phyloP scores from a whole-genome alignment of 2,113 vertebrate species.

The Pan paniscus region DNA sequence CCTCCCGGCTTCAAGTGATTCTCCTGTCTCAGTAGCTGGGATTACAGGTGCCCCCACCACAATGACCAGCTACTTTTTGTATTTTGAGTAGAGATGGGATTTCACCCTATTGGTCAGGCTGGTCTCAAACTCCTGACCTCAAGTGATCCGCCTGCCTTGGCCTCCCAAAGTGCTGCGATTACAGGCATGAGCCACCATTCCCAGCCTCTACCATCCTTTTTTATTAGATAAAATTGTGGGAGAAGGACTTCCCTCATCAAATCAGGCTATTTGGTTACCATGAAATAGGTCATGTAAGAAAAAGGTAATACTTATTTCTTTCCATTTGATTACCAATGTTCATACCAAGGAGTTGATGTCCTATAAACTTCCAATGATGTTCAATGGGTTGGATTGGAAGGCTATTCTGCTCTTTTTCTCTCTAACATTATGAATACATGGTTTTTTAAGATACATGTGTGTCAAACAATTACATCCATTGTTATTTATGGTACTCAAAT shows the following conservation, averaged over 20 bases:
- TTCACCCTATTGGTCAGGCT: no score
- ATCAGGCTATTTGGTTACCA: not conserved
- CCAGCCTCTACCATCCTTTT: not conserved
- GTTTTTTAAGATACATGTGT: not conserved
- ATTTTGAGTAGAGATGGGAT: no score
- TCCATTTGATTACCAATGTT: not conserved
- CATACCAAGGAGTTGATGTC: not conserved
- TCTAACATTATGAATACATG: not conserved
- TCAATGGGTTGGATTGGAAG: not conserved
- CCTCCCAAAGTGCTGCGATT: no score
- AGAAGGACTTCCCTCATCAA: not conserved
- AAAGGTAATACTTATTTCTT: not conserved
- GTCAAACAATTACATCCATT: not conserved
- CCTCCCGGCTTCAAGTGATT: no score
- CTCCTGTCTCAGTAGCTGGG: no score
- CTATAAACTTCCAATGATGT: not conserved
- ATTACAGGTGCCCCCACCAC: no score
- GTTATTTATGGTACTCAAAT: not conserved
- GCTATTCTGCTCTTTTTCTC: not conserved
- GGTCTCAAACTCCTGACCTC: no score
- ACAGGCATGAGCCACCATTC: no score
- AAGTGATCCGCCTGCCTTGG: no score
- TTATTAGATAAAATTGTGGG: not conserved
- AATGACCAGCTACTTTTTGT: no score
- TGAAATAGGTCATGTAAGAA: not conserved